phyloP scores from a whole-genome alignment of 2,113 vertebrate genomes.

The Neotoma lepida region DNA sequence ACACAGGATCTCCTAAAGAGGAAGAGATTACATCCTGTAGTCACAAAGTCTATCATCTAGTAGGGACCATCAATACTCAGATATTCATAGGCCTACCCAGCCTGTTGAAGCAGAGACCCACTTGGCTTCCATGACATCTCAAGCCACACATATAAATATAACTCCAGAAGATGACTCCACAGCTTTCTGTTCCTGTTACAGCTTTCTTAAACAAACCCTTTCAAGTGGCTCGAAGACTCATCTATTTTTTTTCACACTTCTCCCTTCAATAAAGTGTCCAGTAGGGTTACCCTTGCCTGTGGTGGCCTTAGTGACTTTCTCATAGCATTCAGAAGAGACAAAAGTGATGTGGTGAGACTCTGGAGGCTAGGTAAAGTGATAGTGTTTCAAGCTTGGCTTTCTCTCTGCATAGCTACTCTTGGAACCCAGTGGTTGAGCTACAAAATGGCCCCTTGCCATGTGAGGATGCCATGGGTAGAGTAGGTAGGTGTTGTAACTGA shows the following conservation, averaged over 20 bases:
- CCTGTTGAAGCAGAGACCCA: neutral
- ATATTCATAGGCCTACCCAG: neutral
- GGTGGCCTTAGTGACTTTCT: neutral
- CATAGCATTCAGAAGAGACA: neutral
- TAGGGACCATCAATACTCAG: rapidly evolving
- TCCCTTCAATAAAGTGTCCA: neutral
- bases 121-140: neutral
- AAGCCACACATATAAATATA: neutral
- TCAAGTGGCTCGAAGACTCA: neutral
- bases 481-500: neutral
- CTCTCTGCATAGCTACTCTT: neutral
- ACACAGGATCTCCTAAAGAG: neutral
- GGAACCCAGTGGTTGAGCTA: neutral
- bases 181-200: neutral
- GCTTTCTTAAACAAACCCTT: neutral
- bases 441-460: neutral
- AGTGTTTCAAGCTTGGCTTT: neutral
- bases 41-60: neutral
- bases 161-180: neutral
- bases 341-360: neutral
- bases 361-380: neutral
- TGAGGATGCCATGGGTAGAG: neutral
- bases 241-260: neutral
- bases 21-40: neutral
- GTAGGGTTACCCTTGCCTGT: rapidly evolving